Evolutionary conservation across 2,888 invertebrate genomes (phyloP).

Genomic region (Hetaerina titia): DNA sequence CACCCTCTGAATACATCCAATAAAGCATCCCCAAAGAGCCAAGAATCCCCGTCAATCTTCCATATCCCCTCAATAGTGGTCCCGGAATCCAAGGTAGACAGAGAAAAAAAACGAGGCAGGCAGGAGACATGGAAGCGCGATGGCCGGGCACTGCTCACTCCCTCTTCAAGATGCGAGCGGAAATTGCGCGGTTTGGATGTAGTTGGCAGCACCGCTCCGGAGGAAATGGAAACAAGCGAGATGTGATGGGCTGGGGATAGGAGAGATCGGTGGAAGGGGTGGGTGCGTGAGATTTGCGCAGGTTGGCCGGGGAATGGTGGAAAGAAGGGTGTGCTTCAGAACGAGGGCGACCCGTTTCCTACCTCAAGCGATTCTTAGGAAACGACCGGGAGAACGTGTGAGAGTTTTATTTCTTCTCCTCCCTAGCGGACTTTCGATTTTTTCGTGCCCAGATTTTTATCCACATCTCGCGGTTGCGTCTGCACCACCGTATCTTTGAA

Average conservation of each 20-base stretch:
- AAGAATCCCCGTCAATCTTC: neutral
- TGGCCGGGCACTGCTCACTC: neutral
- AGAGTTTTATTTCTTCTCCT: neutral
- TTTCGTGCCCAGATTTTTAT: neutral
- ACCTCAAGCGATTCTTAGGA: neutral
- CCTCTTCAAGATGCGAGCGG: neutral
- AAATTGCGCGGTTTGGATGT: slow-evolving; percentile 43
- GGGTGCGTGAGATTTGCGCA: neutral
- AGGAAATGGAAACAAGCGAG: slow-evolving; percentile 24
- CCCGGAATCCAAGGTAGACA: neutral
- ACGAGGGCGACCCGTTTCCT: neutral
- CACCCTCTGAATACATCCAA: neutral
- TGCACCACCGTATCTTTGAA: neutral
- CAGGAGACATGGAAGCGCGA: neutral
- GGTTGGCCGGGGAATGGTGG: too few species aligned
- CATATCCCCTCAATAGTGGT: neutral
- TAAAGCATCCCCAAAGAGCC: neutral
- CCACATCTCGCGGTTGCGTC: neutral
- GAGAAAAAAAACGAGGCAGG: neutral
- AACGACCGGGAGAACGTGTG: neutral
- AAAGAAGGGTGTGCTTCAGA: neutral
- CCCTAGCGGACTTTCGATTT: neutral
- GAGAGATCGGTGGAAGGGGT: neutral
- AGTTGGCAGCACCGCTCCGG: neutral
- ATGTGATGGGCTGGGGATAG: too few species aligned